phyloP scores from a whole-genome alignment of 2,888 invertebrate genomes.

The Argyresthia albistria region DNA sequence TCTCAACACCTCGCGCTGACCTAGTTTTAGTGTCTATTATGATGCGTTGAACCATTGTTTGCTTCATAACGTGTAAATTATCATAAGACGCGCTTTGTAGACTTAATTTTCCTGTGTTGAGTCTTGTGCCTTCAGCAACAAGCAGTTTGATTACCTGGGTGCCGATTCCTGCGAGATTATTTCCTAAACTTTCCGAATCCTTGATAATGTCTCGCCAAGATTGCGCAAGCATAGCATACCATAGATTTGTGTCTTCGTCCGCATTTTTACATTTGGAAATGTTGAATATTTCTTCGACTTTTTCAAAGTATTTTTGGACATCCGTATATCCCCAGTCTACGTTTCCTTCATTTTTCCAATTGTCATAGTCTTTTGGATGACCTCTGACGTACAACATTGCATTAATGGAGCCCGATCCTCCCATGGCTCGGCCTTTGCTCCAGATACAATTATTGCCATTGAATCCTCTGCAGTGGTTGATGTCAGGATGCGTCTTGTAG shows the following conservation, averaged over 20 bases:
- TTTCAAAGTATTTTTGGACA: slow-evolving; percentile 48
- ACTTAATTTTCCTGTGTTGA: slow-evolving; percentile 64
- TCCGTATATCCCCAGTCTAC: slow-evolving; percentile 67
- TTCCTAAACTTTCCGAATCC: slow-evolving; percentile 18
- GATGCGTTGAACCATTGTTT: slow-evolving; percentile 59
- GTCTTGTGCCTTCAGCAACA: slow-evolving; percentile 49
- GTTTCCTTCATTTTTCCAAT: slow-evolving; percentile 69
- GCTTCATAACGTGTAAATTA: slow-evolving; percentile 51
- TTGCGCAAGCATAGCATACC: slow-evolving; percentile 25
- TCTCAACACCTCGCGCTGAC: slow-evolving; percentile 41
- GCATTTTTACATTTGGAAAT: slow-evolving; percentile 10
- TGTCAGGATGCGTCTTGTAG: slow-evolving; percentile 54
- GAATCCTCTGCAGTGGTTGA: slow-evolving; percentile 41
- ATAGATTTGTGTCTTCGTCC: slow-evolving; percentile 17
- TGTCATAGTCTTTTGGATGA: slow-evolving; percentile 62
- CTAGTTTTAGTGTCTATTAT: slow-evolving; percentile 54
- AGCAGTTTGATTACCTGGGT: slow-evolving; percentile 57
- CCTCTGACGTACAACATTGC: slow-evolving; percentile 75
- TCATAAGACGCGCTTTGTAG: slow-evolving; percentile 25
- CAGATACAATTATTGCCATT: slow-evolving; percentile 50
- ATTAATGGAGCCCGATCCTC: slow-evolving; percentile 74
- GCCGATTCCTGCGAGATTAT: slow-evolving; percentile 43
- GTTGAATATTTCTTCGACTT: slow-evolving; percentile 40
- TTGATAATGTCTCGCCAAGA: slow-evolving; percentile 50
- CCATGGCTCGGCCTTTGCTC: slow-evolving; percentile 77